These are phyloP conservation scores for Hemiscyllium ocellatum DNA, from an alignment of 2,113 vertebrate genomes.

Conservation along the genomic window DNA sequence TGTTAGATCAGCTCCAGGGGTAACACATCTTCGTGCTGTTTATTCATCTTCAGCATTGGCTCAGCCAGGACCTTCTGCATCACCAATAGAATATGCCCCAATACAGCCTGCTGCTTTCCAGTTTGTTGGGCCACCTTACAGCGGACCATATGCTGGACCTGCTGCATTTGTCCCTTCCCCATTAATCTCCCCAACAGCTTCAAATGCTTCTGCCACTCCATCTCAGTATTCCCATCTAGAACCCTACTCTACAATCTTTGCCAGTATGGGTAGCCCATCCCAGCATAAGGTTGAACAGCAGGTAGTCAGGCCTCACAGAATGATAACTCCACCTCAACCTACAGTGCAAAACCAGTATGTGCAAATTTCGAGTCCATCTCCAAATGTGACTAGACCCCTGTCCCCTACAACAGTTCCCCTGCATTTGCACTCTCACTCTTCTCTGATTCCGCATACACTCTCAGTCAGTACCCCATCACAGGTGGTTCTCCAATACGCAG, in stretches of 20 bases:
- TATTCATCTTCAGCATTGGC: constrained; percentile 70
- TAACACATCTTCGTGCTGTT: constrained; percentile 71
- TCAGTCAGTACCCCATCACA: constrained; percentile 76
- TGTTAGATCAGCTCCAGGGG: constrained; percentile 65
- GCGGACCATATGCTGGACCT: constrained; percentile 69
- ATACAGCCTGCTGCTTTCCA: constrained; percentile 79
- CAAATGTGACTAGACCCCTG: constrained; percentile 65
- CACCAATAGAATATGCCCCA: constrained; percentile 77
- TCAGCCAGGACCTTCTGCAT: constrained; percentile 73
- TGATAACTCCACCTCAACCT: constrained; percentile 64
- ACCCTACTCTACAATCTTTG: constrained; percentile 78
- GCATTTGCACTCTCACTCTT: constrained; percentile 73
- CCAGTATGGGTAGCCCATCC: constrained; percentile 63
- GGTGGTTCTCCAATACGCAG: constrained; percentile 77
- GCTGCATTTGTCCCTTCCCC: constrained; percentile 74
- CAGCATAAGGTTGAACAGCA: constrained; percentile 67
- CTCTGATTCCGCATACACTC: constrained; percentile 75
- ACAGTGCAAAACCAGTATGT: constrained; percentile 79
- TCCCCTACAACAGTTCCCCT: constrained; percentile 65
- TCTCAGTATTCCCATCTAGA: constrained; percentile 75
- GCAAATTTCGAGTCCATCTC: constrained; percentile 80
- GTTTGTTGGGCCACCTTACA: constrained; percentile 78
- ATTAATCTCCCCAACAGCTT: constrained; percentile 71
- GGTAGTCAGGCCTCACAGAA: constrained; percentile 68
- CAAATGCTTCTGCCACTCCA: constrained; percentile 62